These are phyloP conservation scores for Myiagra hebetior DNA, from an alignment of 2,113 vertebrate species.

Conservation along the genomic window DNA sequence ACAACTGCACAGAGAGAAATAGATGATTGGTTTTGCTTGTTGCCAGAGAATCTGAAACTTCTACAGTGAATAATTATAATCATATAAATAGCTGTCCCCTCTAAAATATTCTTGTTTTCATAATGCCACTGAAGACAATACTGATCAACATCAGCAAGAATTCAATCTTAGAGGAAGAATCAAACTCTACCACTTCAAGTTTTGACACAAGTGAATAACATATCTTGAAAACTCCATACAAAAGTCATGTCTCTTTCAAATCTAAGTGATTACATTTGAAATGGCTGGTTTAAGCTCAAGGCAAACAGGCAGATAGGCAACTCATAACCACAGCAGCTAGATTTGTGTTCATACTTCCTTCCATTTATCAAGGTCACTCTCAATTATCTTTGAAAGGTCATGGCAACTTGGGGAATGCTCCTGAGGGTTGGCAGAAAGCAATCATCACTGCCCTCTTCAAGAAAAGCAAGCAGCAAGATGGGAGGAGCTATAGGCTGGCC, in stretches of 20 bases:
- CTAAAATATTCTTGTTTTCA: neutral
- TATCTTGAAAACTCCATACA: neutral
- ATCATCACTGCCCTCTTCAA: neutral
- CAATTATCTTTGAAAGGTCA: neutral
- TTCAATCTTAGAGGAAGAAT: neutral
- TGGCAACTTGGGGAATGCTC: neutral
- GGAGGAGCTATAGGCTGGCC: neutral
- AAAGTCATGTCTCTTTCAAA: neutral
- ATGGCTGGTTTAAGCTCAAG: neutral
- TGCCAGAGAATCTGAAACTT: neutral
- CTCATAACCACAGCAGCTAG: neutral
- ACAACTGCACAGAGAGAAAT: neutral
- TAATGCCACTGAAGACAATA: neutral
- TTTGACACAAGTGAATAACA: neutral
- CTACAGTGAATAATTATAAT: neutral
- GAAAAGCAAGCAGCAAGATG: neutral
- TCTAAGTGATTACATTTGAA: neutral
- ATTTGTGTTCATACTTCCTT: neutral
- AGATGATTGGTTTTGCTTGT: neutral
- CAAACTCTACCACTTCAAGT: neutral
- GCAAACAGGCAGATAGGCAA: neutral
- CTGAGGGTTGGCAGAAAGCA: neutral
- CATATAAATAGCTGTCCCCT: neutral
- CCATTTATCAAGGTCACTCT: neutral
- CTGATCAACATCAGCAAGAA: neutral